Base-by-base conservation (phyloP, 2,888 invertebrate genomes). In the Aphidoletes aphidimyza region DNA sequence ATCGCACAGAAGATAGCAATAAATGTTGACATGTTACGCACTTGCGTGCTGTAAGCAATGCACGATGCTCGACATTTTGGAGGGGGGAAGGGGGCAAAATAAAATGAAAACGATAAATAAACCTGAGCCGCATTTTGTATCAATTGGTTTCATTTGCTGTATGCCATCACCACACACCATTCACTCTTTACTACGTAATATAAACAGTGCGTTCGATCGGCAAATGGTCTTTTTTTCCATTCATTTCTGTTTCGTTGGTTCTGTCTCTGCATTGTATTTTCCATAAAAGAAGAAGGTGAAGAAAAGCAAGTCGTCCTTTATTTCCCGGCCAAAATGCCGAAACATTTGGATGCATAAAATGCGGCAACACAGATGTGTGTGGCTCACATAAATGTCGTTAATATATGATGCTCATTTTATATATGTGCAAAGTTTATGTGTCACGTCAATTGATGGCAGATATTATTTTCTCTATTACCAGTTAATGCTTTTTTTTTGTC, bases 401-500 rank as follows among this genome's bases (percentile, higher is more conserved):
- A 54, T 54, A 54, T 26, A 69, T n/a, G n/a, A 5, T 30, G 69
- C 30, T 69, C 30, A n/a, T 69, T 30, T 30, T 69, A 30, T 69
- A 30, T 34, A 30, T 69, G 69, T 69, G 14, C 34, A 69, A 69
- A 69, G 30, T 69, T 69, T 30, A 69, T 69, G 30, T 69, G 69
- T 69, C 69, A 69, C 26, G 69, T 34, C 26, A 69, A 69, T 69
- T 69, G 69, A 69, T 69, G 69, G 69, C 69, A 69, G 69, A 69
- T 69, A 69, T 69, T 69, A 69, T 69, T 69, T 69, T 69, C 34
- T 69, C 69, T 26, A 69, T 69, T 69, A 30, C 34, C 69, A 69
- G 69, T 69, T 69, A 30, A 69, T 69, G 69, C 69, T 6, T 11
- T 22, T 22, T 54, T 54, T 54, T n/a, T n/a, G n/a, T n/a, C n/a